Evolutionary conservation across 1,140 invertebrate genomes (phyloP), one percentile per base, ranked within the genome.

Genomic region (Fopius arisanus): DNA sequence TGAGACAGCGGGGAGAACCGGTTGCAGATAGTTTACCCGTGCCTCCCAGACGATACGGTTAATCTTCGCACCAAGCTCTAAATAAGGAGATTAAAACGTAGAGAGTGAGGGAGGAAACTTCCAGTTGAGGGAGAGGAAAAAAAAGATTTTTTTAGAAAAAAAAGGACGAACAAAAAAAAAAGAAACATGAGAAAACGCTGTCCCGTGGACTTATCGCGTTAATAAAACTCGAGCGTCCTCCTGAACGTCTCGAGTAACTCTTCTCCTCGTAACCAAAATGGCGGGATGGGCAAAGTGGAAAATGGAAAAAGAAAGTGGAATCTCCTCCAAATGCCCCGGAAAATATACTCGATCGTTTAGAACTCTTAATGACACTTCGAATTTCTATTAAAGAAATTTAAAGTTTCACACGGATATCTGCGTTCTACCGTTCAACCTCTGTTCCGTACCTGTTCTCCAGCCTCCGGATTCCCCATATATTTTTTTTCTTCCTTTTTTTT

Each of bases 301-400:
- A 37, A 12, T 4, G 19, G 48, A 19, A 31, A 59, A n/a, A 41
- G 16, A 21, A 28, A 62, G 37, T 10, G 3, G 3, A 12, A 31
- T 21, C n/a, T 48, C 5, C n/a, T 48, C 16, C 3, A 9, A 48
- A 9, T n/a, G 9, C 43, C 4, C 6, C 6, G 16, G n/a, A 14
- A 37, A 16, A 62, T 2, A 63, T 23, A 67, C 51, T 66, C 68
- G 81, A 81, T 82, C 83, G 82, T 85, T 83, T 83, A 82, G 43
- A 84, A 81, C 81, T 85, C 82, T 83, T 83, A 83, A 86, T 82
- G 83, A 87, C 86, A 85, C 83, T 86, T 86, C 82, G 26, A 84
- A 85, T 84, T 86, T 83, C 82, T 83, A 85, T 86, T 85, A 85
- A 81, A 74, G 75, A 62, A 59, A 77, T 75, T 78, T 77, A 75